Conservation (phyloP, 2,797 vertebrate species). For the Scyliorhinus canicula region DNA sequence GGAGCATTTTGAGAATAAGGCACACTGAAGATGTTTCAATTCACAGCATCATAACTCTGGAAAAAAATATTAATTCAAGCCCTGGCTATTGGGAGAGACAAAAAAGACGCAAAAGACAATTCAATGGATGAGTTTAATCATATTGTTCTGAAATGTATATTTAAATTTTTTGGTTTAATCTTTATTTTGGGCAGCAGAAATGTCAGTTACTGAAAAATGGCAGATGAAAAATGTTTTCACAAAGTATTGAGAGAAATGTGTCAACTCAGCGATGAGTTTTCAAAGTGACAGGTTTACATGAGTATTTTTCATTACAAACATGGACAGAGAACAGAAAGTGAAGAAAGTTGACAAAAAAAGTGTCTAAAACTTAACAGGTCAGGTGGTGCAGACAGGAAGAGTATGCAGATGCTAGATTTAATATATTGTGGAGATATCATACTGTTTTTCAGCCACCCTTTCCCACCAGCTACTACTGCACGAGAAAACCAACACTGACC, state of each 20-base stretch:
- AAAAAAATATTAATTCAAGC: background rate
- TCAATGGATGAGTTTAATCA: conserved; percentile 3
- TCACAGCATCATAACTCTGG: background rate
- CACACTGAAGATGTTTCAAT: background rate
- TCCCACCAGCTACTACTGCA: background rate
- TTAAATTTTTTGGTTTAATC: background rate
- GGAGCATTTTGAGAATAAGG: background rate
- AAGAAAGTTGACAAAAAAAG: background rate
- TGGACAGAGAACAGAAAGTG: background rate
- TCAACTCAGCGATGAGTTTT: background rate
- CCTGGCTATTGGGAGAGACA: background rate
- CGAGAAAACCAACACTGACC: background rate
- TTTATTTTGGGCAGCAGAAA: background rate
- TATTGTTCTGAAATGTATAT: background rate
- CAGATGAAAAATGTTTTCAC: background rate
- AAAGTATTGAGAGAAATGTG: background rate
- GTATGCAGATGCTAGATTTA: background rate
- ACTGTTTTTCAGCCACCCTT: background rate
- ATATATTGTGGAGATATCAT: background rate
- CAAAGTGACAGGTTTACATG: background rate
- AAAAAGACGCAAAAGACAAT: background rate
- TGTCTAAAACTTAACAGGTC: background rate
- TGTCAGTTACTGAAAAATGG: background rate
- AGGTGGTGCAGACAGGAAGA: background rate
- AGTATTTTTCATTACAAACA: background rate